Evolutionary conservation across 1,140 invertebrate species (phyloP).

Genomic region (Macrocentrus cingulum): DNA sequence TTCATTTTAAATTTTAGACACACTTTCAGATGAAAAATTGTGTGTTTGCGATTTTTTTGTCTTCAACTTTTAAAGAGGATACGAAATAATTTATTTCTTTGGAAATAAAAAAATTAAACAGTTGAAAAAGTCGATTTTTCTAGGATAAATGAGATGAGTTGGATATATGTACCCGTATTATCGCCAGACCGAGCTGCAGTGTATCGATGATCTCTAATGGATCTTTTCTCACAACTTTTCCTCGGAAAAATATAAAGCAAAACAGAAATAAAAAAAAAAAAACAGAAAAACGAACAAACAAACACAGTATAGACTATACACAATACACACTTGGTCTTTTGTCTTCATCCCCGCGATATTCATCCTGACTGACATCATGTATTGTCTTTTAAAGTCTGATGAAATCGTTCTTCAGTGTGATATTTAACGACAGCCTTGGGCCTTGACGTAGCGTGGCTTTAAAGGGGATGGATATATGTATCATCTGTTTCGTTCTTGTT

Average conservation of each 20-base stretch:
- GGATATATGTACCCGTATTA: too few relatives aligned
- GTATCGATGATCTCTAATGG: not conserved
- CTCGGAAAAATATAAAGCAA: too few relatives aligned
- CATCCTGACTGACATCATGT: slow-evolving; percentile 33
- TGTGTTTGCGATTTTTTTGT: too few relatives aligned
- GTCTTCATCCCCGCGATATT: slow-evolving; percentile 32
- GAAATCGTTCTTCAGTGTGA: slow-evolving; percentile 39
- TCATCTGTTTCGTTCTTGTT: slow-evolving; percentile 13
- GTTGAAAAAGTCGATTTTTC: too few relatives aligned
- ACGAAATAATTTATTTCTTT: too few relatives aligned
- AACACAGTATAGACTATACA: not conserved
- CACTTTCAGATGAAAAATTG: too few relatives aligned
- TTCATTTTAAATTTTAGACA: too few relatives aligned
- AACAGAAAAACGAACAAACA: not conserved
- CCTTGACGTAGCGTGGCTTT: slow-evolving; percentile 15
- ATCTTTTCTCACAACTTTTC: not conserved
- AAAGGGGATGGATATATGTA: slow-evolving; percentile 30
- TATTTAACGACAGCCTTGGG: slow-evolving; percentile 42
- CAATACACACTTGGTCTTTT: not conserved
- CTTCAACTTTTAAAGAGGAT: too few relatives aligned
- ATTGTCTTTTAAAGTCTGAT: slow-evolving; percentile 43
- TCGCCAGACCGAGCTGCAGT: too few relatives aligned
- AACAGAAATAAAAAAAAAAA: too few relatives aligned
- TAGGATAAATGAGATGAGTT: too few relatives aligned
- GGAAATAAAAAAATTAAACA: too few relatives aligned